Conservation (phyloP, 2,797 vertebrate species). For the Urocyon cinereoargenteus region DNA sequence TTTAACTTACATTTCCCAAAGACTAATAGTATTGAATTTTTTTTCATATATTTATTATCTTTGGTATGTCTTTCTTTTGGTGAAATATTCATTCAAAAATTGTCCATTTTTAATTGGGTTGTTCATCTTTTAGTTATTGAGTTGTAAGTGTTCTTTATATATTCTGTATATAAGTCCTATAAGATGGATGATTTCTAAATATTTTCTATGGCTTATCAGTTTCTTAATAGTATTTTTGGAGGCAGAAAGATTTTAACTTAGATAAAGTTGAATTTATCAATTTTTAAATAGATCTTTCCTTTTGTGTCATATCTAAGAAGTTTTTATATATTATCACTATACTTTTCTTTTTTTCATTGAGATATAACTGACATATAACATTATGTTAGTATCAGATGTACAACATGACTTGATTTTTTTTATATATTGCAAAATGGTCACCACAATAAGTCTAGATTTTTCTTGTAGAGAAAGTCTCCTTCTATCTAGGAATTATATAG, state of each 20-base stretch:
- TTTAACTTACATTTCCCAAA: background rate
- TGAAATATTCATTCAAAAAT: background rate
- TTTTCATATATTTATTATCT: background rate
- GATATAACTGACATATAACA: background rate
- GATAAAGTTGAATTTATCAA: background rate
- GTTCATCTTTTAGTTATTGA: background rate
- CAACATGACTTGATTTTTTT: background rate
- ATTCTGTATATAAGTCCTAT: background rate
- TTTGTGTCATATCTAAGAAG: background rate
- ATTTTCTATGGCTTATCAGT: constrained; percentile 1
- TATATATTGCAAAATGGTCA: background rate
- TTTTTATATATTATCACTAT: background rate
- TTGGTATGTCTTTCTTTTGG: background rate
- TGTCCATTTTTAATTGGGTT: background rate
- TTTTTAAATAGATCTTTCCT: background rate
- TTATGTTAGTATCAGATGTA: background rate
- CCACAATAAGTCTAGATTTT: background rate
- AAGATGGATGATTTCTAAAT: background rate
- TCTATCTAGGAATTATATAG: background rate
- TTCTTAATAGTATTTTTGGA: background rate
- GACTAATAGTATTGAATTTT: background rate
- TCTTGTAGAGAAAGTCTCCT: background rate
- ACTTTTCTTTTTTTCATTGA: background rate
- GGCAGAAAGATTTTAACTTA: constrained; percentile 6
- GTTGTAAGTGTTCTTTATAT: constrained; percentile 1